Evolutionary conservation across 2,888 invertebrate genomes (phyloP).

Genomic region (Dichetophora obliterata): DNA sequence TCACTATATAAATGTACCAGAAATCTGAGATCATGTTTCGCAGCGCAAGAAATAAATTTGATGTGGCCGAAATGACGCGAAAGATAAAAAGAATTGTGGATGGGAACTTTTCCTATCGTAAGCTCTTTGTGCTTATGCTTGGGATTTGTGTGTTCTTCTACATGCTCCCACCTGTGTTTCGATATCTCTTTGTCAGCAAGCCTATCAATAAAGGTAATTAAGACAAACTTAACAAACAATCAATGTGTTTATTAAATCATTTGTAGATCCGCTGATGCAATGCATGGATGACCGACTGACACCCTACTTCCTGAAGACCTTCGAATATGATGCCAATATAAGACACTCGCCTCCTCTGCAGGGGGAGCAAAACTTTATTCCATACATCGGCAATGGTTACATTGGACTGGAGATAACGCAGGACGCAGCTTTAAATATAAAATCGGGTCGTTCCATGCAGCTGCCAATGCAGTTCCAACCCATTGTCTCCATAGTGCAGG

Average conservation of each 20-base stretch:
- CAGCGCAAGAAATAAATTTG: conserved; percentile 67
- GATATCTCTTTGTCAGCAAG: conserved; percentile 74
- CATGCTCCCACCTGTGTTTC: conserved; percentile 76
- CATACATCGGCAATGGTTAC: conserved; percentile 83
- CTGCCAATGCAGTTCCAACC: conserved; percentile 79
- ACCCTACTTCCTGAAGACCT: conserved; percentile 74
- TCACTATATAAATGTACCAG: neutral
- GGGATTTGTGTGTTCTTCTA: conserved; percentile 75
- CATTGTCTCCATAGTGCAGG: conserved; percentile 72
- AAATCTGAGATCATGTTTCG: conserved; percentile 60
- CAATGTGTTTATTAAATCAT: neutral
- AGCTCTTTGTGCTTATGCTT: conserved; percentile 69
- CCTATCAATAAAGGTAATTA: conserved; percentile 67
- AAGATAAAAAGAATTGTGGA: conserved; percentile 64
- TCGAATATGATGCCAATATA: conserved; percentile 79
- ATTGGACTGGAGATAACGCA: conserved; percentile 77
- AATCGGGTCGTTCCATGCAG: conserved; percentile 77
- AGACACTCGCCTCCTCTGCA: conserved; percentile 73
- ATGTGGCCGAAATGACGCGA: conserved; percentile 64
- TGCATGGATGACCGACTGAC: conserved; percentile 78
- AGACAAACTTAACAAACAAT: no score
- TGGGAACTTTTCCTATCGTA: conserved; percentile 66
- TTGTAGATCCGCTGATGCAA: conserved; percentile 71
- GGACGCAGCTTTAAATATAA: conserved; percentile 77
- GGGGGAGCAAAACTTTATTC: conserved; percentile 75